Conservation (phyloP, 2,888 invertebrate species). For the Sepioteuthis lessoniana region DNA sequence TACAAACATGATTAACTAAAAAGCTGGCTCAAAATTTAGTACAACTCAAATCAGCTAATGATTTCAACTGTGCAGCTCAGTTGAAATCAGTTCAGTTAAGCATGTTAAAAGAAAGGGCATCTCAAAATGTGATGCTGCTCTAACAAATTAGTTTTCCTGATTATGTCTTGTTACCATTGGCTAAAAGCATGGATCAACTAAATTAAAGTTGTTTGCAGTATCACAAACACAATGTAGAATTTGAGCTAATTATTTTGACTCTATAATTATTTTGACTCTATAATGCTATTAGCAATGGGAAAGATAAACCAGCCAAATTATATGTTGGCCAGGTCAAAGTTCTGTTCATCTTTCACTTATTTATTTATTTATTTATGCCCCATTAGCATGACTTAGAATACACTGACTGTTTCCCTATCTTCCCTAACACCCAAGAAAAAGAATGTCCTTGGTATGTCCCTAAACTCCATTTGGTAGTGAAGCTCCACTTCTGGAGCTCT, state of each 20-base stretch:
- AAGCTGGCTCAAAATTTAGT: not conserved
- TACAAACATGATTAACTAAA: not conserved
- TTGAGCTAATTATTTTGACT: no score
- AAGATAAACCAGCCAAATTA: no score
- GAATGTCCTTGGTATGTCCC: no score
- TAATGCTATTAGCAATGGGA: no score
- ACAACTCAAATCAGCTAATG: constrained; percentile 20
- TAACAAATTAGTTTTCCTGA: not conserved
- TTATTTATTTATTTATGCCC: no score
- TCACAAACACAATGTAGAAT: not conserved
- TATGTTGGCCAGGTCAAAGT: no score
- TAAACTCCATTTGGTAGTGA: no score
- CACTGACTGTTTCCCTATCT: no score
- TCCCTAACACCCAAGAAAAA: no score
- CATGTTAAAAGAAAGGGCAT: constrained; percentile 33
- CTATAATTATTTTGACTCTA: not conserved
- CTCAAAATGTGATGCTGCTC: not conserved
- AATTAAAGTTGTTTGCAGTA: not conserved
- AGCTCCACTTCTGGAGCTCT: no score
- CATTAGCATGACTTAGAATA: no score
- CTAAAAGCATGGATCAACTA: not conserved
- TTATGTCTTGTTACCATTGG: not conserved
- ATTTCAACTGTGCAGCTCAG: not conserved
- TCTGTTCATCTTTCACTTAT: no score
- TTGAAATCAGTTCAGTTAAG: constrained; percentile 8